Conservation (phyloP, 2,888 invertebrate species). For the Bhutanitis thaidina region DNA sequence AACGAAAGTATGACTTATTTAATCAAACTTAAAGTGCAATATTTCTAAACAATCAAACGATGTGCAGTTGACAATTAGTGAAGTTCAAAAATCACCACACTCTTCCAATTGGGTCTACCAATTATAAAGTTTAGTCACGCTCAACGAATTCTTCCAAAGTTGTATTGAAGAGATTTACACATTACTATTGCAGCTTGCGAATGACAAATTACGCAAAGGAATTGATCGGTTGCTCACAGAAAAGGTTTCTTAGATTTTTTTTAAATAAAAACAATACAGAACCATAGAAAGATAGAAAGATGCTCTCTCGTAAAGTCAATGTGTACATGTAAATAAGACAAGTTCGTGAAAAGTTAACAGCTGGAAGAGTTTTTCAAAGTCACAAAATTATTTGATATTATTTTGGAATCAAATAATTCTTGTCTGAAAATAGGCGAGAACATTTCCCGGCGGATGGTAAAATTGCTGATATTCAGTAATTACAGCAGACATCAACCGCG, state of each 20-base stretch:
- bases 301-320: too few species aligned
- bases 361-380: background rate
- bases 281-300: too few species aligned
- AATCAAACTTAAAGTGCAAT: background rate
- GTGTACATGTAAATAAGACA: too few species aligned
- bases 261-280: too few species aligned
- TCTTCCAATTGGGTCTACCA: constrained; percentile 19
- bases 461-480: constrained; percentile 2
- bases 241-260: background rate
- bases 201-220: background rate
- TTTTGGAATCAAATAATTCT: background rate
- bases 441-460: constrained; percentile 14
- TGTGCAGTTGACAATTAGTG: constrained; percentile 16
- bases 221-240: background rate
- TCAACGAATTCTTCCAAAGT: constrained; percentile 22
- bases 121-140: constrained; percentile 11
- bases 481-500: constrained; percentile 15
- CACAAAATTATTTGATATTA: background rate
- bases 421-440: background rate
- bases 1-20: constrained; percentile 6
- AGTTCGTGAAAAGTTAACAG: background rate
- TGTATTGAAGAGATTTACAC: background rate
- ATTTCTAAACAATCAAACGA: background rate
- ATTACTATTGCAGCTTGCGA: background rate
- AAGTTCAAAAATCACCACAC: constrained; percentile 15